Conservation (phyloP, 2,888 invertebrate species). For the Smittia sp. region DNA sequence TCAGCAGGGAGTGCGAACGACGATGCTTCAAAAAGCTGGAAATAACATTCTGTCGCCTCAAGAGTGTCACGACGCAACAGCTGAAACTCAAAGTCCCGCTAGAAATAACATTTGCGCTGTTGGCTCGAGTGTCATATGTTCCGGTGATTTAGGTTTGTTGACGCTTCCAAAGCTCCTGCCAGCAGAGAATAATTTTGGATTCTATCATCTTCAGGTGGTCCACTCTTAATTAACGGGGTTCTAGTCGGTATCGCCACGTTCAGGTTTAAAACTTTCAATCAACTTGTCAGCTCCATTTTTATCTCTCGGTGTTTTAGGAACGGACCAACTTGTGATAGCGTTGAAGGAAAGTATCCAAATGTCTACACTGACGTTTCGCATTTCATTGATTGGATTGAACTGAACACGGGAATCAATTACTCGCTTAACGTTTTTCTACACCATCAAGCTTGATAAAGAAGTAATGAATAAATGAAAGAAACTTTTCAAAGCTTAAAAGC, state of each 20-base stretch:
- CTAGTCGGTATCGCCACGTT: constrained; percentile 45
- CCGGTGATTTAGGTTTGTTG: not conserved
- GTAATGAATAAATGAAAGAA: too few species aligned
- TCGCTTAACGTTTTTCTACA: not conserved
- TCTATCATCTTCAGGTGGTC: constrained; percentile 45
- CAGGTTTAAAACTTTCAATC: not conserved
- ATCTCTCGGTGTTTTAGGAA: not conserved
- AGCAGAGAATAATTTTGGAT: too few species aligned
- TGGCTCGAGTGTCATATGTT: not conserved
- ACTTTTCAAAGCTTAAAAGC: too few species aligned
- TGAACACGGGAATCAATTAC: not conserved
- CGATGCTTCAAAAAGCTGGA: not conserved
- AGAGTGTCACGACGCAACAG: not conserved
- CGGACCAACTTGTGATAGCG: not conserved
- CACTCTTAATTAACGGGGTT: constrained; percentile 45
- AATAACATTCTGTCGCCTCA: not conserved
- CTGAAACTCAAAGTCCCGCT: not conserved
- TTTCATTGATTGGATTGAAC: constrained; percentile 9
- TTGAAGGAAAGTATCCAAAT: not conserved
- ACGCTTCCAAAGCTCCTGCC: too few species aligned
- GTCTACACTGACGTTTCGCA: not conserved
- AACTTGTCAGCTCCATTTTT: not conserved
- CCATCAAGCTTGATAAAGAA: too few species aligned
- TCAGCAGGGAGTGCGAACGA: not conserved
- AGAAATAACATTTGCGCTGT: not conserved